Evolutionary conservation across 2,113 vertebrate species (phyloP).

Genomic region (Cryptoleucopteryx plumbea): DNA sequence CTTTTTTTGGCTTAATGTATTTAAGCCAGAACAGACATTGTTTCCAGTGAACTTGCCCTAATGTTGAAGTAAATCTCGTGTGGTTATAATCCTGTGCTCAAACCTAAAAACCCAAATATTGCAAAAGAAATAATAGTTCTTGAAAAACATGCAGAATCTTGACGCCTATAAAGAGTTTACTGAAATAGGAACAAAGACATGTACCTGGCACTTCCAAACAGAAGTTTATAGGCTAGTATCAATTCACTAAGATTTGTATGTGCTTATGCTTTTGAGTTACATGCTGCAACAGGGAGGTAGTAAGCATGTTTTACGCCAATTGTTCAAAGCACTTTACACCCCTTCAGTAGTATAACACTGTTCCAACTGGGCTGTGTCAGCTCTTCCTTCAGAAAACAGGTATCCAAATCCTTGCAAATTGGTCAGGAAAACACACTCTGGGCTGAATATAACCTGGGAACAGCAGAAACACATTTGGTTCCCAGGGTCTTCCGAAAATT

Average conservation of each 20-base stretch:
- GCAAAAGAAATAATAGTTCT: neutral
- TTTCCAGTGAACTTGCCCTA: neutral
- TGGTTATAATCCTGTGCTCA: neutral
- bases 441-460: neutral
- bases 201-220: neutral
- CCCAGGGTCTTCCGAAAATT: neutral
- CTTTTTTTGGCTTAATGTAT: neutral
- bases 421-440: neutral
- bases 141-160: neutral
- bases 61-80: neutral
- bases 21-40: neutral
- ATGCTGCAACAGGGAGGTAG: neutral
- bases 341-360: neutral
- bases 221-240: neutral
- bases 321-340: neutral
- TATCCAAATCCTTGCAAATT: neutral
- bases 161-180: neutral
- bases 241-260: neutral
- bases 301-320: neutral
- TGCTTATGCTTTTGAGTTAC: neutral
- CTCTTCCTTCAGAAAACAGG: neutral
- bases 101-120: neutral
- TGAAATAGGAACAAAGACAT: neutral
- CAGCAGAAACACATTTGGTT: neutral
- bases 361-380: neutral